Base-by-base conservation (phyloP, 2,888 invertebrate genomes). In the Acleris laterana region DNA sequence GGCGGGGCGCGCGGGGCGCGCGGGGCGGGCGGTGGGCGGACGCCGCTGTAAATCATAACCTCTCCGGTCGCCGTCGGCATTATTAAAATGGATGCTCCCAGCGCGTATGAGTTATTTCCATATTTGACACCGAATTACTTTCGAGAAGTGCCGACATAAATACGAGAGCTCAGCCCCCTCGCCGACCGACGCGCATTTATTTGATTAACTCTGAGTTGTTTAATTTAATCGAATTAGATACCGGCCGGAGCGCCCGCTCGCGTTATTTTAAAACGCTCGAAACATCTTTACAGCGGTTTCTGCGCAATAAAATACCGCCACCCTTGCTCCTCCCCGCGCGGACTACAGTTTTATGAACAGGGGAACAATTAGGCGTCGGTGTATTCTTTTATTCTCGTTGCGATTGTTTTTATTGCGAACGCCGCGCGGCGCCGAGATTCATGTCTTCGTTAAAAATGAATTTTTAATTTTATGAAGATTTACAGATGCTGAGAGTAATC, bases 161-260 rank as follows among this genome's bases (percentile, higher is more conserved):
- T 90, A 90, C 77, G 75, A 82, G 81, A 75, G 74, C 81, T 81
- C 81, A 68, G 69, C 75, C 71, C 79, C 77, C 79, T 77, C 79
- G 73, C 77, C 84, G 87, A 84, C 89, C 87, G 84, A 84, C 82
- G 79, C 87, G 89, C 93, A 93, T 93, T 93, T 93, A 93, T 93
- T 93, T 93, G 93, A 93, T 93, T 93, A 93, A 93, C 92, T 92
- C 87, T 79, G 91, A 92, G 92, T 93, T 93, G 91, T 93, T 93
- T 93, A 93, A 93, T 93, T 93, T 93, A 93, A 93, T 92, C 89
- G 90, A 92, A 88, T 93, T 92, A 92, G 85, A 88, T 90, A 90
- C 88, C 85, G 89, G 87, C 86, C 78, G 82, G 81, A 76, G 76
- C 76, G n/a, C 78, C 76, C 78, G 78, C 84, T 84, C 87, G 87